Conservation (phyloP, 2,113 vertebrate species). For the Nansenia antarctica region DNA sequence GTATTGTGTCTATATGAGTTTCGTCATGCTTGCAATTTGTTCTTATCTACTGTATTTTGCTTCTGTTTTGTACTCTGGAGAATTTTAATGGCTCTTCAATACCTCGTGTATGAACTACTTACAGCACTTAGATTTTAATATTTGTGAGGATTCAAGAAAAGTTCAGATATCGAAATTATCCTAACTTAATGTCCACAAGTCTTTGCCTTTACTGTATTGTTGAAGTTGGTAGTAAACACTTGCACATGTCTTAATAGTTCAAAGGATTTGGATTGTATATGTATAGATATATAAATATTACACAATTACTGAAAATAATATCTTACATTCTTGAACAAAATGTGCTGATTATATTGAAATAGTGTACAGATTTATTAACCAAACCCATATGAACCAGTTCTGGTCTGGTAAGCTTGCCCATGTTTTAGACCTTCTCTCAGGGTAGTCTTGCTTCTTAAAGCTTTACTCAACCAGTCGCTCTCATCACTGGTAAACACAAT, state of each 20-base stretch:
- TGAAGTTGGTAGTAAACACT: conserved; percentile 78
- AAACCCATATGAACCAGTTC: conserved; percentile 74
- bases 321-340: conserved; percentile 76
- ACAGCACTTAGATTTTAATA: conserved; percentile 79
- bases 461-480: conserved; percentile 74
- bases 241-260: conserved; percentile 81
- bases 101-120: conserved; percentile 76
- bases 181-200: conserved; percentile 75
- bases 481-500: conserved; percentile 60
- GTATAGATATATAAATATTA: conserved; percentile 77
- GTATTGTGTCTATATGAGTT: conserved; percentile 70
- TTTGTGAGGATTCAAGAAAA: conserved; percentile 69
- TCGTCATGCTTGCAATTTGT: conserved; percentile 73
- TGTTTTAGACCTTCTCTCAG: conserved; percentile 81
- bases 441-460: conserved; percentile 80
- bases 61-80: conserved; percentile 72
- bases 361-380: conserved; percentile 81
- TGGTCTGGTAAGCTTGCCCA: conserved; percentile 77
- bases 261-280: conserved; percentile 78
- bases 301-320: conserved; percentile 74
- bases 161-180: conserved; percentile 70
- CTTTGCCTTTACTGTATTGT: conserved; percentile 77
- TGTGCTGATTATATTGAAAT: conserved; percentile 78
- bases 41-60: conserved; percentile 67
- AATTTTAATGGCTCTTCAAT: conserved; percentile 71